These are phyloP conservation scores for Xylota sylvarum DNA, from an alignment of 2,888 invertebrate species.

Conservation along the genomic window DNA sequence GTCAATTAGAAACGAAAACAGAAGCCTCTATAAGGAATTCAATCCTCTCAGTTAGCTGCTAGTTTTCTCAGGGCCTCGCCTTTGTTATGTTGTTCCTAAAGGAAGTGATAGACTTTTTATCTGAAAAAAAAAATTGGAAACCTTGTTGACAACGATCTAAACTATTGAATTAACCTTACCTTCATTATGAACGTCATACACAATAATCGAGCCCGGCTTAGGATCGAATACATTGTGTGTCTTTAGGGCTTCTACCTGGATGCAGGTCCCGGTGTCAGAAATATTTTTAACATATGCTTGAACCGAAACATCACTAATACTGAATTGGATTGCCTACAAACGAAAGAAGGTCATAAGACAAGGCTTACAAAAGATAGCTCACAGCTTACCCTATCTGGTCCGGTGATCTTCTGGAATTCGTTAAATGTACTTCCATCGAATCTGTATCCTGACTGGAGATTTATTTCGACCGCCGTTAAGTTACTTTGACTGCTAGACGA, in stretches of 20 bases:
- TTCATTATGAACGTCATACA: constrained; percentile 4
- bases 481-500: not conserved
- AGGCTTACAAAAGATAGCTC: not conserved
- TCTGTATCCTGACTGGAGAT: constrained; percentile 23
- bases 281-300: constrained; percentile 1
- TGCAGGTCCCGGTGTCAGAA: not conserved
- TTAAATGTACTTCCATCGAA: constrained; percentile 5
- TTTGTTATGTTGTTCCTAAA: not conserved
- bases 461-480: constrained; percentile 14
- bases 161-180: not conserved
- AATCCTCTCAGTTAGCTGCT: no score
- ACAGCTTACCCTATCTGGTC: not conserved
- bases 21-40: no score
- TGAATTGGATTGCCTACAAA: constrained; percentile 4
- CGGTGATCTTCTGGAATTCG: not conserved
- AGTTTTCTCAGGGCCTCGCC: not conserved
- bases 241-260: not conserved
- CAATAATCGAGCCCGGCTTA: constrained; percentile 7
- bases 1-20: no score
- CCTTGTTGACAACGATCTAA: not conserved
- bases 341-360: not conserved
- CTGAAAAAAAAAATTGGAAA: not conserved
- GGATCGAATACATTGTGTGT: not conserved
- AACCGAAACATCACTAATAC: constrained; percentile 8
- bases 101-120: not conserved